Conservation (phyloP, 2,888 invertebrate genomes). For the Melipona bicolor region DNA sequence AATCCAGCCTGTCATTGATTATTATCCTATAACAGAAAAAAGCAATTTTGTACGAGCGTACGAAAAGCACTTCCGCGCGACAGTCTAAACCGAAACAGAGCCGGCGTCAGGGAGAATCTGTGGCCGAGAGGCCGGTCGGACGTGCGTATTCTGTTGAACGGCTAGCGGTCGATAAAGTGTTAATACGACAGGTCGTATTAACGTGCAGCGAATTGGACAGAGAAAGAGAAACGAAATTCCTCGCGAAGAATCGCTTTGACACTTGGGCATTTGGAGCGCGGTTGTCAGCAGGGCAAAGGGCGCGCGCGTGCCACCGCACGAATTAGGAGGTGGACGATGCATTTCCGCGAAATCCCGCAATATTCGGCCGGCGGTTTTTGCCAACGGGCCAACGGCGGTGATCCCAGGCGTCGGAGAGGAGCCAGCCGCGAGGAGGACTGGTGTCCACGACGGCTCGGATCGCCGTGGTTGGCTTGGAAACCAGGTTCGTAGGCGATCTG, state of each 20-base stretch:
- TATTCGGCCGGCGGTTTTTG: background rate
- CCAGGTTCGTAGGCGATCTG: constrained; percentile 24
- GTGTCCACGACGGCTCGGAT: background rate
- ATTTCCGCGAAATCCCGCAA: background rate
- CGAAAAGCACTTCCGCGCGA: too few relatives aligned
- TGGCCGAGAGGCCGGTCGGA: too few relatives aligned
- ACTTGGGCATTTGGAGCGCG: constrained; percentile 18
- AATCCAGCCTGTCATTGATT: too few relatives aligned
- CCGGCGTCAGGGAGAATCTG: too few relatives aligned
- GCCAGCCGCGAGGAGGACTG: constrained; percentile 14
- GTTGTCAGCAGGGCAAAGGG: background rate
- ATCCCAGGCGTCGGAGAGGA: background rate
- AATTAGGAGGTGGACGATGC: constrained; percentile 32
- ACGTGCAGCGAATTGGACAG: too few relatives aligned
- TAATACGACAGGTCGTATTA: too few relatives aligned
- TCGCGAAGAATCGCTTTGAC: background rate
- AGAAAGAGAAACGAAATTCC: too few relatives aligned
- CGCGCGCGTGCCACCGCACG: constrained; percentile 11
- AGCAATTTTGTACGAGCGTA: too few relatives aligned
- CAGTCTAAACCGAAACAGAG: too few relatives aligned
- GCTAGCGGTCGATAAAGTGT: too few relatives aligned
- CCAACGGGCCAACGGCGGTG: background rate
- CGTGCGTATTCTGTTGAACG: too few relatives aligned
- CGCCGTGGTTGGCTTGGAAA: constrained; percentile 57
- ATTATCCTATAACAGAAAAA: too few relatives aligned